phyloP scores from a whole-genome alignment of 2,113 vertebrate genomes.

The Cavia aperea region DNA sequence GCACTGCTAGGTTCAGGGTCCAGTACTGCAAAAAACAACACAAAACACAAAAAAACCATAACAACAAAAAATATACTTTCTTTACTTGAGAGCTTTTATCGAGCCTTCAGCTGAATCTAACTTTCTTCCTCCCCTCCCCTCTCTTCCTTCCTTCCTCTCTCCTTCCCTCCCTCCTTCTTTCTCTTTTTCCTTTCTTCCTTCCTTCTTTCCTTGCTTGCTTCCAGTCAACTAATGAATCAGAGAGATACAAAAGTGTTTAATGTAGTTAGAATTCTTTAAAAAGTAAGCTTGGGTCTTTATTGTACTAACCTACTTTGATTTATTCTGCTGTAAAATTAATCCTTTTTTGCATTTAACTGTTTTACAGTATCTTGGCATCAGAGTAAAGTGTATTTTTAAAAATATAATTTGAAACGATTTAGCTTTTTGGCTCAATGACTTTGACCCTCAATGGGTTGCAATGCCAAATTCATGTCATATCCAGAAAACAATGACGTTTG shows the following conservation, averaged over 20 bases:
- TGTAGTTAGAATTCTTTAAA: conserved; percentile 14
- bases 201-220: background rate
- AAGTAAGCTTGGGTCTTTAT: conserved; percentile 30
- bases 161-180: rapidly evolving
- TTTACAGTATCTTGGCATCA: conserved; percentile 41
- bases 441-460: conserved; percentile 24
- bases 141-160: no score
- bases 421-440: conserved; percentile 45
- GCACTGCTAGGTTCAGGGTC: background rate
- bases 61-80: background rate
- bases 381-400: background rate
- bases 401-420: conserved; percentile 56
- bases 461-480: conserved; percentile 41
- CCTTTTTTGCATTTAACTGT: conserved; percentile 36
- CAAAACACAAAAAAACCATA: background rate
- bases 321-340: conserved; percentile 50
- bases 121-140: background rate
- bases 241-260: background rate
- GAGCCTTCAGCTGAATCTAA: background rate
- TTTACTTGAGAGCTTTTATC: background rate
- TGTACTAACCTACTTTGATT: conserved; percentile 49
- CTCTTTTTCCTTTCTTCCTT: rapidly evolving
- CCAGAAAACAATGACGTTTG: background rate
- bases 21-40: background rate
- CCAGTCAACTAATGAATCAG: background rate